These are phyloP conservation scores for Drosophila neutralis DNA, from an alignment of 2,888 invertebrate genomes.

Conservation along the genomic window DNA sequence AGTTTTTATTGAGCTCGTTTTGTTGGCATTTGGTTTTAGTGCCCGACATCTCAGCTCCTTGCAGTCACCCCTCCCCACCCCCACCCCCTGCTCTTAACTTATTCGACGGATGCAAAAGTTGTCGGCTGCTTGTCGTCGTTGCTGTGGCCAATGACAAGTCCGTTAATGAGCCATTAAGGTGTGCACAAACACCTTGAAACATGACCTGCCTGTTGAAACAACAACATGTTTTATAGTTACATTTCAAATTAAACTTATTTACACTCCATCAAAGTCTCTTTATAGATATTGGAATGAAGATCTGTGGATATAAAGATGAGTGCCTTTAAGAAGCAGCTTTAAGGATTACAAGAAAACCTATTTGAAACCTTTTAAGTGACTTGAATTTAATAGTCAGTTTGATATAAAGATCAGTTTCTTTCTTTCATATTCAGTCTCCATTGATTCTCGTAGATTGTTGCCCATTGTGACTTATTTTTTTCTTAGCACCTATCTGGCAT, in stretches of 20 bases:
- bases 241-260: background rate
- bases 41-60: constrained; percentile 18
- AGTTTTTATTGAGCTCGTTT: constrained; percentile 80
- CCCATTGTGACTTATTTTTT: background rate
- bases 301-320: constrained; percentile 2
- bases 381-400: background rate
- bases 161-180: constrained; percentile 80
- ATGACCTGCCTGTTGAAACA: constrained; percentile 5
- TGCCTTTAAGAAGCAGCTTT: background rate
- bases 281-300: constrained; percentile 5
- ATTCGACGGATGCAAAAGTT: constrained; percentile 53
- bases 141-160: constrained; percentile 55
- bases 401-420: background rate
- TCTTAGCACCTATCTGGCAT: background rate
- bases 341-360: background rate
- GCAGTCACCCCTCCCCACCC: no score
- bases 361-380: background rate
- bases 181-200: constrained; percentile 50
- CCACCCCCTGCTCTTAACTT: constrained; percentile 16
- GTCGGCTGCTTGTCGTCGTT: constrained; percentile 25
- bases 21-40: constrained; percentile 63
- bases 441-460: background rate
- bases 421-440: background rate
- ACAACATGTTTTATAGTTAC: background rate
- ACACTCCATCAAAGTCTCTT: background rate